phyloP scores from a whole-genome alignment of 2,797 vertebrate genomes.

The Melopsittacus undulatus region DNA sequence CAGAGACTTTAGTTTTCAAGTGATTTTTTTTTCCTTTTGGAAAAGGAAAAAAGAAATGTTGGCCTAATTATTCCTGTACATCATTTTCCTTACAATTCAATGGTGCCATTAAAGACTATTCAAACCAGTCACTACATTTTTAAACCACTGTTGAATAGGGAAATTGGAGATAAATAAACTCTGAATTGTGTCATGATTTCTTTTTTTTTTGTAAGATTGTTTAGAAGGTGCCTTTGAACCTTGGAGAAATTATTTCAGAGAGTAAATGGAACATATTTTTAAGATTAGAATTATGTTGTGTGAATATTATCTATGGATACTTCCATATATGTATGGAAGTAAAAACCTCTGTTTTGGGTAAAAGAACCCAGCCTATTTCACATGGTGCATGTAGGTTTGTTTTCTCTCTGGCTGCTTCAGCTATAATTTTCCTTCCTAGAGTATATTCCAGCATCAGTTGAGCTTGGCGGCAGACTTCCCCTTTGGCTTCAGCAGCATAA shows the following conservation, averaged over 20 bases:
- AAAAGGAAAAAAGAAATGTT: not conserved
- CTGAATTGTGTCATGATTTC: not conserved
- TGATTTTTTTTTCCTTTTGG: not conserved
- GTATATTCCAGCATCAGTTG: constrained; percentile 16
- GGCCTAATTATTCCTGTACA: not conserved
- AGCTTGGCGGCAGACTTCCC: constrained; percentile 13
- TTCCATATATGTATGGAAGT: not conserved
- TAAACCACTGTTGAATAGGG: not conserved
- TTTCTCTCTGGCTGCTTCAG: not conserved
- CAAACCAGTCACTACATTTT: not conserved
- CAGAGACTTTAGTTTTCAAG: not conserved
- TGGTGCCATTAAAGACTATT: not conserved
- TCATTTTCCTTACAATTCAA: not conserved
- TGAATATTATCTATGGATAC: not conserved
- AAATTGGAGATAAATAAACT: not conserved
- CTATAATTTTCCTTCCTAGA: not conserved
- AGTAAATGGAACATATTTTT: not conserved
- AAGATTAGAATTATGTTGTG: not conserved
- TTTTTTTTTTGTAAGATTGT: not conserved
- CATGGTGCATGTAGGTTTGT: not conserved
- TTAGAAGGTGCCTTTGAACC: not conserved
- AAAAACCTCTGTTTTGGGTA: not conserved
- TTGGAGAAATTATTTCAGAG: not conserved
- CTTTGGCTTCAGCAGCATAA: constrained; percentile 5
- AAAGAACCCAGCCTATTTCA: not conserved